Evolutionary conservation across 2,888 invertebrate genomes (phyloP), one percentile per base, ranked within the genome.

Genomic region (Eupsilia transversa): DNA sequence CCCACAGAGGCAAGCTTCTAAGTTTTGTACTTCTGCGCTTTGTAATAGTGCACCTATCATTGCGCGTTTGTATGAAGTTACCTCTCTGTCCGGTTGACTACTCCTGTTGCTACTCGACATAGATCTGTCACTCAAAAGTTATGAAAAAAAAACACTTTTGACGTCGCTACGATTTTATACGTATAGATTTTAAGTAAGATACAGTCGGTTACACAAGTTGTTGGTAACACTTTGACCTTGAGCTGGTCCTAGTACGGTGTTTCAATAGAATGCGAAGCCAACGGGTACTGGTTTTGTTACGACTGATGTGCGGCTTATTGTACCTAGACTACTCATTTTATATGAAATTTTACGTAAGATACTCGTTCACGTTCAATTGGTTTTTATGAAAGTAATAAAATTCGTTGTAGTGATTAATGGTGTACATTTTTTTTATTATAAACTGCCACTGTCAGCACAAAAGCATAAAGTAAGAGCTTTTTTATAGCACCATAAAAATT

Each of bases 311-410:
- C n/a, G n/a, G 52, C n/a, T n/a, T n/a, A n/a, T n/a, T 54, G 14
- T 54, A 52, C 5, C 14, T 3, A n/a, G 10, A 23, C 14, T 56
- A 43, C 43, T 0, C 43, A 46, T 20, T 20, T 46, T 20, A 33
- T 57, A 57, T 23, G 23, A 33, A 33, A 20, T 57, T 12, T 59
- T 35, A 23, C 59, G 7, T 59, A 59, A n/a, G 23, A 6, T 33
- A 59, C 33, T 59, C 23, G 23, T 35, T 35, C 14, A 64, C 23
- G 46, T 60, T 60, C 3, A 43, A 27, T 30, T 52, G n/a, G 33
- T n/a, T 35, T 66, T 71, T 41, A 71, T 54, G 33, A 12, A 43
- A 52, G 23, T 54, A 38, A 54, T 71, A 71, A 72, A 72, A 43
- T 67, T 71, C n/a, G n/a, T 54, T 41, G 14, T 54, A 43, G 33